phyloP scores from a whole-genome alignment of 2,888 invertebrate genomes.

The Tryphoninae sp. region DNA sequence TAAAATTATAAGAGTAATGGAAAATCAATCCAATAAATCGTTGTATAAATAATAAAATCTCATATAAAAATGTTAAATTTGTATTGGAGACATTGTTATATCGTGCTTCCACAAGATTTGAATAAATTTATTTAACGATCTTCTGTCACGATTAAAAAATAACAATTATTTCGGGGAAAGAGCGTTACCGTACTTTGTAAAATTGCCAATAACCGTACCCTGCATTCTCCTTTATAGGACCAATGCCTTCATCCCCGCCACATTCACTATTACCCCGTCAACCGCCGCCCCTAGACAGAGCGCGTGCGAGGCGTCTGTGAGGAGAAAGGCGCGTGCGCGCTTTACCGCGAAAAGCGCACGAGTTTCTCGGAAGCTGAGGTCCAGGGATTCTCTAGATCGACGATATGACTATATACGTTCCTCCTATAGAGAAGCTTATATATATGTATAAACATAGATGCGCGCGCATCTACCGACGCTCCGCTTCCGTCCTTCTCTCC shows the following conservation, averaged over 20 bases:
- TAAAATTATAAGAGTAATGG: too few species aligned
- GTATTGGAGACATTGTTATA: background rate
- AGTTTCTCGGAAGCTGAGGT: slow-evolving; percentile 55
- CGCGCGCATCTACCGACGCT: slow-evolving; percentile 30
- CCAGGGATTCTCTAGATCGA: slow-evolving; percentile 26
- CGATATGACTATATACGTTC: background rate
- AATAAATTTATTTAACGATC: too few species aligned
- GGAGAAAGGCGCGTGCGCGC: slow-evolving; percentile 46
- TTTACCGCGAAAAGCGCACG: slow-evolving; percentile 58
- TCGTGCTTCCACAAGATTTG: background rate
- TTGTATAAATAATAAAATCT: background rate
- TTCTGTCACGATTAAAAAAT: too few species aligned
- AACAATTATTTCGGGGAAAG: background rate
- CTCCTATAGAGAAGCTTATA: background rate
- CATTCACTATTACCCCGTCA: background rate
- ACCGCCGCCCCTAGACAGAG: slow-evolving; percentile 22
- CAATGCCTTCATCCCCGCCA: slow-evolving; percentile 12
- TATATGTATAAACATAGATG: slow-evolving; percentile 8
- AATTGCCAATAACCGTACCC: background rate
- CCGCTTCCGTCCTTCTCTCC: slow-evolving; percentile 40
- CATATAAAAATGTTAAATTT: slow-evolving; percentile 1
- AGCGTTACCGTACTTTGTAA: background rate
- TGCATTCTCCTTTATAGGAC: background rate
- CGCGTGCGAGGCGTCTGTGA: slow-evolving; percentile 21
- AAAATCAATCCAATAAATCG: too few species aligned